Conservation (phyloP, 2,113 vertebrate genomes). For the Theristicus caerulescens region DNA sequence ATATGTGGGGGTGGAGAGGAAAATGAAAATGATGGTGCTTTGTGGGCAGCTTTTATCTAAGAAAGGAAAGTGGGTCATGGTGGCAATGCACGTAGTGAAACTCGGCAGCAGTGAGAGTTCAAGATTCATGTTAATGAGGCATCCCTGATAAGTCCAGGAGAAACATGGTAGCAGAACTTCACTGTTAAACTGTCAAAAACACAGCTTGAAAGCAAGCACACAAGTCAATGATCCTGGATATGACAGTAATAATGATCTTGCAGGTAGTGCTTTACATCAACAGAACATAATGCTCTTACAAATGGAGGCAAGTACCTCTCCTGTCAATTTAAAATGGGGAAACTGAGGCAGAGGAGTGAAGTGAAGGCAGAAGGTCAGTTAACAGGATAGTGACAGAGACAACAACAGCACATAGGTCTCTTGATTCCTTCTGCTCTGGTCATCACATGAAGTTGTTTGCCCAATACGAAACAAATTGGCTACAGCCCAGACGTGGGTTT, state of each 20-base stretch:
- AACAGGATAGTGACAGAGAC: not conserved
- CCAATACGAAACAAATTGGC: accelerated
- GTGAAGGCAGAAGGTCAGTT: not conserved
- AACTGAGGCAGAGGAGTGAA: not conserved
- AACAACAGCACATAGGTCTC: not conserved
- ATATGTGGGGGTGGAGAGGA: not conserved
- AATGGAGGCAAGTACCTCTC: no score
- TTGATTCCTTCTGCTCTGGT: not conserved
- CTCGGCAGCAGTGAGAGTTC: not conserved
- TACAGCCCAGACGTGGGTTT: accelerated
- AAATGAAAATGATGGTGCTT: not conserved
- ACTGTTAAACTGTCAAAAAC: accelerated
- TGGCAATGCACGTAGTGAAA: accelerated
- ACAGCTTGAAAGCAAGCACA: not conserved
- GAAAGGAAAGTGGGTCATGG: not conserved
- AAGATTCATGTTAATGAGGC: not conserved
- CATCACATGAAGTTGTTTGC: not conserved
- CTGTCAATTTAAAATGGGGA: not conserved
- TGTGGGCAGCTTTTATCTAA: not conserved
- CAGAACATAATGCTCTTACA: accelerated
- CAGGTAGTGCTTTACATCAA: accelerated
- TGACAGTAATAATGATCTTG: accelerated
- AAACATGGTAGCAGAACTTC: not conserved
- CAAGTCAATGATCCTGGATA: accelerated
- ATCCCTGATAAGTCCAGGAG: not conserved